Percentiles rank a stretch among this genome's conserved stretches.
These are phyloP conservation scores for Brachypalpus laphriformis DNA, from an alignment of 2,888 invertebrate genomes.

Conservation along the genomic window DNA sequence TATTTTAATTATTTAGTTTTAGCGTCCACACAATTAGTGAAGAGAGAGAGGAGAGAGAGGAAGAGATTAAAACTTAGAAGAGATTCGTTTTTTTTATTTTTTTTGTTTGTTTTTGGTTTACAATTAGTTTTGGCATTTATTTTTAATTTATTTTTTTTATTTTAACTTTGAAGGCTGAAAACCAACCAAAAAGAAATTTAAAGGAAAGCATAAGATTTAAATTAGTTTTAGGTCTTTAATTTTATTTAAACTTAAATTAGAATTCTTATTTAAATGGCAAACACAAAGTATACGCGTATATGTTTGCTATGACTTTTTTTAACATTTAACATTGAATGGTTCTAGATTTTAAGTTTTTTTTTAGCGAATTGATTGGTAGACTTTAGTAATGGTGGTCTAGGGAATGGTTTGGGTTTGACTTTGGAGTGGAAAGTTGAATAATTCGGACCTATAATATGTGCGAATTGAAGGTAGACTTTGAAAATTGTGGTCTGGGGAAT, in stretches of 20 bases:
- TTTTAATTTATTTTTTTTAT: constrained; percentile 31
- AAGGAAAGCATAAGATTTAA: constrained; percentile 72
- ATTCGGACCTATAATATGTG: no score
- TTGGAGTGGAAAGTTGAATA: no score
- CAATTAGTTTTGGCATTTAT: constrained; percentile 60
- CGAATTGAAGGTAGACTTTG: no score
- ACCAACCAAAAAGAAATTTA: constrained; percentile 73
- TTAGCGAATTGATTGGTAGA: neutral
- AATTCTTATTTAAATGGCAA: constrained; percentile 37
- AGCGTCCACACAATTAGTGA: constrained; percentile 65
- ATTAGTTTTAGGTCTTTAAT: constrained; percentile 40
- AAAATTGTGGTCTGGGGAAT: no score
- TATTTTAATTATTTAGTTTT: neutral
- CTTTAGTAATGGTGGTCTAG: neutral
- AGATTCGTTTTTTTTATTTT: constrained; percentile 62
- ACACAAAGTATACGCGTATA: constrained; percentile 30
- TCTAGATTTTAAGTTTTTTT: constrained; percentile 44
- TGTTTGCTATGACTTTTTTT: constrained; percentile 24
- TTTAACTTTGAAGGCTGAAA: constrained; percentile 70
- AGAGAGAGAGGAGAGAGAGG: constrained; percentile 53
- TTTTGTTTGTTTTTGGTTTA: constrained; percentile 51
- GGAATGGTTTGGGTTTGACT: no score
- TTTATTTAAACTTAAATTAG: constrained; percentile 47
- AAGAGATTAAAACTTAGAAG: constrained; percentile 61
- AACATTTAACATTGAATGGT: constrained; percentile 55